Evolutionary conservation across 2,797 vertebrate species (phyloP).

Genomic region (Babyrousa celebensis): DNA sequence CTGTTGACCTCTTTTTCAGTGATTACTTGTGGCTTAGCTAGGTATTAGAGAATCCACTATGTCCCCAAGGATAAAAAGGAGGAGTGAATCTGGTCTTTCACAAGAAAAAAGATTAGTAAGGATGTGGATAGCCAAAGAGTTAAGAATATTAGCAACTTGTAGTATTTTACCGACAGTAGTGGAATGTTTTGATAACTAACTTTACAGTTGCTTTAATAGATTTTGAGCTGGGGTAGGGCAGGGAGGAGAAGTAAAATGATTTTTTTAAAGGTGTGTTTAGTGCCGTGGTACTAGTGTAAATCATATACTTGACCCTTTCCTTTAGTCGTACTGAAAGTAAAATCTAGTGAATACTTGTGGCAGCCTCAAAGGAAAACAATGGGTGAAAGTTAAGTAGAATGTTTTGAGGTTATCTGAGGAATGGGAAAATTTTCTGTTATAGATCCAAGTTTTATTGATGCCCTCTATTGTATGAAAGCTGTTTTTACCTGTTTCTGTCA

Average conservation of each 20-base stretch:
- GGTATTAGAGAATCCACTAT: neutral
- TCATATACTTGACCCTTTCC: neutral
- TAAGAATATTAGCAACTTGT: neutral
- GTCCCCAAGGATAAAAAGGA: neutral
- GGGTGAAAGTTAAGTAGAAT: neutral
- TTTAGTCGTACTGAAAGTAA: neutral
- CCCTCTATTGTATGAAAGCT: neutral
- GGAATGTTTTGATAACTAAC: neutral
- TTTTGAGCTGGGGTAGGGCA: neutral
- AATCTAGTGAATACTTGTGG: neutral
- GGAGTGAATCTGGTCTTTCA: neutral
- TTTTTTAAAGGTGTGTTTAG: conserved; percentile 16
- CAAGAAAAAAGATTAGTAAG: conserved; percentile 15
- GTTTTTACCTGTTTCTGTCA: neutral
- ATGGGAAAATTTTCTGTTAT: neutral
- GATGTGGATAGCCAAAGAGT: neutral
- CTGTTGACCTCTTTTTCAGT: neutral
- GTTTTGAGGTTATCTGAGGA: neutral
- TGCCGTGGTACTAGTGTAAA: neutral
- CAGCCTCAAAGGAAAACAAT: conserved; percentile 32
- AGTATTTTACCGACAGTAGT: neutral
- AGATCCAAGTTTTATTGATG: neutral
- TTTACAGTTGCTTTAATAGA: neutral
- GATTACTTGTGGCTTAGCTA: neutral
- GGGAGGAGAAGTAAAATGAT: neutral